Base-by-base conservation (phyloP, 2,797 vertebrate species). In the Scomberomorus guttatus region DNA sequence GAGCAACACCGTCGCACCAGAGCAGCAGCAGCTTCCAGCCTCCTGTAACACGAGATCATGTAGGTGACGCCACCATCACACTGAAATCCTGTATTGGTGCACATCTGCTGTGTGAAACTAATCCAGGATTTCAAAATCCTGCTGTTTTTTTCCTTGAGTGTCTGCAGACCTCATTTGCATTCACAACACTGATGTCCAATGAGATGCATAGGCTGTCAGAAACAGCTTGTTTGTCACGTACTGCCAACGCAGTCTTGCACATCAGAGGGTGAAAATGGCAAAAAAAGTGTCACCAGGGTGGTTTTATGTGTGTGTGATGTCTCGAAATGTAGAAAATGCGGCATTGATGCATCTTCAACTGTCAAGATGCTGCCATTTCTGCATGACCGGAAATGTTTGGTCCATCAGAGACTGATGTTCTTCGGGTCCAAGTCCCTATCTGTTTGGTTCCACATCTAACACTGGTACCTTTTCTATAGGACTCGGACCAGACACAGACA, bases 11-110 rank as follows among this genome's bases (percentile, higher is more conserved):
- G 75, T 84, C 0, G 32, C 82, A 1, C 18, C 78, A 0, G 96
- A 96, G 48, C 86, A 90, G 51, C 95, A 95, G 50, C 94, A 94
- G 68, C 90, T 95, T 46, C 88, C 90, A 0, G 90, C 92, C 3
- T 94, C 94, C 58, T 99, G 98, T 73, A 95, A 89, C 80, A 85
- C 93, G 10, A 94, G 93, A 93, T 90, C 94, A 87, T 96, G 98
- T 99, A 90, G 75, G 95, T 93, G 76, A 44, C 34, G 0, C 71
- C 10, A 3, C 5, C 4, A 0, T 6, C 8, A 20, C 37, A 9
- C 7, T 60, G 37, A 37, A 48, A 54, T n/a, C 18, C 29, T 6
- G 20, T 18, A 3, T 5, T 1, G 27, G 32, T 14, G 18, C 27
- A 3, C 7, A 15, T 42, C 46, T 56, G 6, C 60, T 46, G 3